phyloP scores from a whole-genome alignment of 1,140 invertebrate genomes.

The Telenomus remus region DNA sequence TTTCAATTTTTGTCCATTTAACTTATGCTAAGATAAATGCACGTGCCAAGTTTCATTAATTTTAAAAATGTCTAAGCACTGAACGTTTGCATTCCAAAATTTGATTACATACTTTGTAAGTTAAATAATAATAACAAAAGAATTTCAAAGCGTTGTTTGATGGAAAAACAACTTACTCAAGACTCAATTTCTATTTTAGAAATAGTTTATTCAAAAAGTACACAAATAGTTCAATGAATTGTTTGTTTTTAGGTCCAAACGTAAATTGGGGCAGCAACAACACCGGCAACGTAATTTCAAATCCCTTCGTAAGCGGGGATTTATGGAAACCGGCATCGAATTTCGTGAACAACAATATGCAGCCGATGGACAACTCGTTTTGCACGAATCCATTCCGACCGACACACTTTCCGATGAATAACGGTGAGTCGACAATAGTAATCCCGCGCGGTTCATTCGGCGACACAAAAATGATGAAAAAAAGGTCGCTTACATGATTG shows the following conservation, averaged over 20 bases:
- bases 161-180: too few species aligned
- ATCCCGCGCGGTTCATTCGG: conserved; percentile 9
- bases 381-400: conserved; percentile 72
- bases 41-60: too few species aligned
- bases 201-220: too few species aligned
- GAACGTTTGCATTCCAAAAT: too few species aligned
- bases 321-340: conserved; percentile 69
- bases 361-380: conserved; percentile 64
- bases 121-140: too few species aligned
- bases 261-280: conserved; percentile 69
- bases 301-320: conserved; percentile 68
- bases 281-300: conserved; percentile 67
- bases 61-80: too few species aligned
- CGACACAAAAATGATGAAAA: conserved; percentile 22
- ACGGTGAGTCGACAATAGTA: conserved; percentile 59
- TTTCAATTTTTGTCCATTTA: too few species aligned
- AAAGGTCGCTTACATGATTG: conserved; percentile 15
- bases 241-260: conserved; percentile 62
- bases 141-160: too few species aligned
- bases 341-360: conserved; percentile 71
- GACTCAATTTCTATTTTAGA: too few species aligned
- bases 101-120: too few species aligned
- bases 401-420: conserved; percentile 67
- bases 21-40: too few species aligned
- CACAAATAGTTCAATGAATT: too few species aligned